Conservation (phyloP, 2,113 vertebrate species). For the Malaclemys terrapin region DNA sequence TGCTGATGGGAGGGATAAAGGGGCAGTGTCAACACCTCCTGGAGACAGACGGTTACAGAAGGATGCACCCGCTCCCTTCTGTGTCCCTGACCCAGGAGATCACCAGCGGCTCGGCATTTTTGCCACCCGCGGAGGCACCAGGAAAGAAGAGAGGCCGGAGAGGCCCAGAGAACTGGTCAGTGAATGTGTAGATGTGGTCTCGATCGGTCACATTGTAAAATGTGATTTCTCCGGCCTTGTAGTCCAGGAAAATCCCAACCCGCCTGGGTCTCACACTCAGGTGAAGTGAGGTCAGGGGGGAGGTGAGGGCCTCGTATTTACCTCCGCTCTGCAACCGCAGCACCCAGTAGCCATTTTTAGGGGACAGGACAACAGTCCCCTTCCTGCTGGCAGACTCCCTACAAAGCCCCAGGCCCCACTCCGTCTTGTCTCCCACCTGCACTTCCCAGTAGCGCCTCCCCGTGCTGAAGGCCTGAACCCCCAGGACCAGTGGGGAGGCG, state of each 20-base stretch:
- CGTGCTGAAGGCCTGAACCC: conserved; percentile 78
- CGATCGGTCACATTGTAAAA: conserved; percentile 84
- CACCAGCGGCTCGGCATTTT: conserved; percentile 79
- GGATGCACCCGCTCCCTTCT: background rate
- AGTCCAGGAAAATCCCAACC: conserved; percentile 88
- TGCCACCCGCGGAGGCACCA: conserved; percentile 80
- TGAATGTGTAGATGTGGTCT: conserved; percentile 86
- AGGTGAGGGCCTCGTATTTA: conserved; percentile 83
- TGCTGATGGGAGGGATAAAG: background rate
- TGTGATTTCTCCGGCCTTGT: conserved; percentile 83
- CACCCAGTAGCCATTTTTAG: conserved; percentile 88
- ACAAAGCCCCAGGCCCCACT: conserved; percentile 90
- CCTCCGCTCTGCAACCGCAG: conserved; percentile 81
- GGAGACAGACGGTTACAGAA: conserved; percentile 31
- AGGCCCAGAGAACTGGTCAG: conserved; percentile 81
- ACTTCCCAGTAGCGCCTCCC: conserved; percentile 91
- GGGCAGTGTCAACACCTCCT: background rate
- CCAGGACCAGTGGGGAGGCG: conserved; percentile 80
- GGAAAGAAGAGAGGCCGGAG: conserved; percentile 88
- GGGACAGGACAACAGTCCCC: conserved; percentile 84
- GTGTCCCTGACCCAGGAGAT: conserved; percentile 72
- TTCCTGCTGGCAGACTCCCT: conserved; percentile 81
- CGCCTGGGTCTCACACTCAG: conserved; percentile 73
- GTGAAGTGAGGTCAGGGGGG: conserved; percentile 60
- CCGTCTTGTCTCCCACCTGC: conserved; percentile 85